phyloP scores from a whole-genome alignment of 2,797 vertebrate species.

The Brotula barbata region DNA sequence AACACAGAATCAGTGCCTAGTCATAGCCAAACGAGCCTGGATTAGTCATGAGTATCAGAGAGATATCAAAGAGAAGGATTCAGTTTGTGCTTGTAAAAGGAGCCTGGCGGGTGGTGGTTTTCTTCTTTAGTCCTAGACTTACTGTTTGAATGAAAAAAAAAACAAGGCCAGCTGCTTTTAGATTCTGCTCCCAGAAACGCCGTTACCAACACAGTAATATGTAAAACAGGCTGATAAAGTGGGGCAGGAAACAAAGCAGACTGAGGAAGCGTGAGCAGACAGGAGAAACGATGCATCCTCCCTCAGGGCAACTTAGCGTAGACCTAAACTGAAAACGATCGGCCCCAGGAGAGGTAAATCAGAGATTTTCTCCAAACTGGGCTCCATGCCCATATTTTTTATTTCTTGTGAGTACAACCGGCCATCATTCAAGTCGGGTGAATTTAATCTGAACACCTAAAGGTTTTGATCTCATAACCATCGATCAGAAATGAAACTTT shows the following conservation, averaged over 20 bases:
- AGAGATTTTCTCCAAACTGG: constrained; percentile 41
- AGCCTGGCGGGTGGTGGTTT: neutral
- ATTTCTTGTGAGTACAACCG: constrained; percentile 10
- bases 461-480: neutral
- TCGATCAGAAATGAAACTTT: neutral
- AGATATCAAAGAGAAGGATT: constrained; percentile 33
- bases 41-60: constrained; percentile 35
- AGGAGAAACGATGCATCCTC: constrained; percentile 56
- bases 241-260: constrained; percentile 70
- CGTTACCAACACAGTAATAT: constrained; percentile 64
- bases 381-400: constrained; percentile 26
- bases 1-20: constrained; percentile 13
- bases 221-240: constrained; percentile 73
- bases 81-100: constrained; percentile 5
- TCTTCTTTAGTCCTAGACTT: constrained; percentile 42
- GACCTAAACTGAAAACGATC: constrained; percentile 48
- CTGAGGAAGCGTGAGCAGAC: constrained; percentile 35
- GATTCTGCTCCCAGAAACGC: constrained; percentile 53
- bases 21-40: constrained; percentile 17
- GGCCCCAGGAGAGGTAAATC: constrained; percentile 41
- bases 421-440: neutral
- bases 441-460: constrained; percentile 2
- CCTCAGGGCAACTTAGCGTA: constrained; percentile 50
- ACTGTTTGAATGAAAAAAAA: constrained; percentile 53
- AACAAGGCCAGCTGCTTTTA: constrained; percentile 58